Evolutionary conservation across 2,888 invertebrate genomes (phyloP), one percentile per base, ranked within the genome.

Genomic region (Eilema griseolum): DNA sequence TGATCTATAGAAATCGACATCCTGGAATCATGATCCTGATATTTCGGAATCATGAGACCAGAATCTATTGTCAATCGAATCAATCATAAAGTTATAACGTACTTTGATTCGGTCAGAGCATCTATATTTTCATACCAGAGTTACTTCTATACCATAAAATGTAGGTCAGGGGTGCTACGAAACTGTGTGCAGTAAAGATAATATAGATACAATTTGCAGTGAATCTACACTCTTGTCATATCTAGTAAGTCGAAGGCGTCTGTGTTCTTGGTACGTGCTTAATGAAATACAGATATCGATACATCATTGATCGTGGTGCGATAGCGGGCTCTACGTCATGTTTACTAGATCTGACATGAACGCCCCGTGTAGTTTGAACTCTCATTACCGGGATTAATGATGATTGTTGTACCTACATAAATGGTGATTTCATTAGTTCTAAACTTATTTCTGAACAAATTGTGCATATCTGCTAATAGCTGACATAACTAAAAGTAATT

Each of bases 281-380:
- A 88, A 90, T 89, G 87, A 88, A 90, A 88, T 85, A 86, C 88
- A 86, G 86, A 88, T 89, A 85, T 88, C 92, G 90, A 92, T 91
- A 88, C 90, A 92, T 92, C 91, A 92, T 89, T 87, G 92, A 91
- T 91, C 87, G 91, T 88, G 90, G 87, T 85, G 87, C 85, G 92
- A 92, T 91, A 90, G 90, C 88, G 83, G 79, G 81, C 83, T 84
- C 78, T 84, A 81, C 85, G 90, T 92, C 91, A 90, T 92, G 91
- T 92, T 92, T 90, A 92, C 90, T 90, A 91, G 87, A 87, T 85
- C 84, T 81, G 87, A 92, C 91, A 90, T 86, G 89, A 89, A 87
- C 86, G 88, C 86, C 84, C 88, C 86, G 83, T 88, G 90, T 90
- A 87, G 85, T 83, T 87, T 85, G 84, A 84, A 84, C 86, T 89